Conservation (phyloP, 2,888 invertebrate species). For the Drosophila conformis region DNA sequence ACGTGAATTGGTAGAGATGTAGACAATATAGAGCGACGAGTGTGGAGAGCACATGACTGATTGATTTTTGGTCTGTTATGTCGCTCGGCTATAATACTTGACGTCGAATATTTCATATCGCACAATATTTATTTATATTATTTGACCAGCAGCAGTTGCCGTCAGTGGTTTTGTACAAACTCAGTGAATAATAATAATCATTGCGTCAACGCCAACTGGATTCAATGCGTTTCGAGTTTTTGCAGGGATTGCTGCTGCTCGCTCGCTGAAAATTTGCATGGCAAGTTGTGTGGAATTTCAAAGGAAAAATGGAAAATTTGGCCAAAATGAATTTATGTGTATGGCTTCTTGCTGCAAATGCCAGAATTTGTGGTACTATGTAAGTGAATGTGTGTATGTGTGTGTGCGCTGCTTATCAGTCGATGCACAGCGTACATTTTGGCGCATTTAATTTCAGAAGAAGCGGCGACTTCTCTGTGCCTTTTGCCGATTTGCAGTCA, state of each 20-base stretch:
- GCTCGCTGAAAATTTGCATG: conserved; percentile 47
- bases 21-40: background rate
- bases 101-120: conserved; percentile 7
- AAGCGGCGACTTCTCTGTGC: conserved; percentile 35
- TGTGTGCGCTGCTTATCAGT: conserved; percentile 64
- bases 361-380: conserved; percentile 32
- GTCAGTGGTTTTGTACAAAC: conserved; percentile 2
- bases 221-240: conserved; percentile 22
- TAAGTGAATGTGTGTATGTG: conserved; percentile 5
- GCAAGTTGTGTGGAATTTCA: conserved; percentile 20
- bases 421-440: conserved; percentile 70
- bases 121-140: conserved; percentile 24
- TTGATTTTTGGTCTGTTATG: conserved; percentile 30
- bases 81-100: conserved; percentile 1
- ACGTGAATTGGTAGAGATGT: conserved; percentile 1
- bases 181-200: conserved; percentile 16
- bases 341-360: conserved; percentile 61
- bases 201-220: conserved; percentile 14
- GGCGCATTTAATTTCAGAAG: conserved; percentile 72
- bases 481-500: conserved; percentile 73
- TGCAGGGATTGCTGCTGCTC: background rate
- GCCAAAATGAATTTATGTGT: conserved; percentile 69
- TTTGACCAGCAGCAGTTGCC: conserved; percentile 2
- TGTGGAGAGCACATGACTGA: conserved; percentile 9
- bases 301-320: conserved; percentile 50